These are phyloP conservation scores for Luidia sarsii DNA, from an alignment of 53 echinoderm and acorn worm species.

Conservation along the genomic window DNA sequence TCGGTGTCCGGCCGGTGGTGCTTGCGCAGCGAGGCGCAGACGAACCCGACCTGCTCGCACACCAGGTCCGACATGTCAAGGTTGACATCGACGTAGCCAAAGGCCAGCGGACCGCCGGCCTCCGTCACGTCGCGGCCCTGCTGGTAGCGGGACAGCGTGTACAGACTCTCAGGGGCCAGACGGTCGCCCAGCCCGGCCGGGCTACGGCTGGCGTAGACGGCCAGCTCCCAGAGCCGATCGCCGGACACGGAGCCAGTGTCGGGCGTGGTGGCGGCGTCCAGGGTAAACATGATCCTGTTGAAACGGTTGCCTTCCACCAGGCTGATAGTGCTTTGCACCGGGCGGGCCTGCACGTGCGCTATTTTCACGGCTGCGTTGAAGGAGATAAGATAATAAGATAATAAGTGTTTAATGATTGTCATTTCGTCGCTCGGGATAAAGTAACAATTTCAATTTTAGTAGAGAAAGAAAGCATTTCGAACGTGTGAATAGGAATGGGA, in stretches of 20 bases:
- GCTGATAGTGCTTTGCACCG: background rate
- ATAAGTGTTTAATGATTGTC: too few relatives aligned
- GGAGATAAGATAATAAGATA: background rate
- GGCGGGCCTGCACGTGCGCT: background rate
- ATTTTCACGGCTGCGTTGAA: constrained; percentile 28
- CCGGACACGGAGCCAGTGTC: constrained; percentile 78
- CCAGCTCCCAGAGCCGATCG: constrained; percentile 60
- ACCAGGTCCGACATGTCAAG: constrained; percentile 79
- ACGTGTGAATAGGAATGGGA: too few relatives aligned
- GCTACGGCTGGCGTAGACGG: constrained; percentile 64
- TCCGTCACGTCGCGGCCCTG: constrained; percentile 20
- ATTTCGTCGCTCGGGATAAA: too few relatives aligned
- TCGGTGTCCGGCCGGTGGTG: constrained; percentile 63
- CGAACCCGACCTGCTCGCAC: constrained; percentile 73
- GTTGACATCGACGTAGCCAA: constrained; percentile 75
- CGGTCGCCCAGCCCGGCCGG: constrained; percentile 46
- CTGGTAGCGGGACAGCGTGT: constrained; percentile 64
- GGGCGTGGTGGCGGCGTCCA: constrained; percentile 65
- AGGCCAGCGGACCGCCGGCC: constrained; percentile 53
- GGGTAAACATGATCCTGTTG: constrained; percentile 73
- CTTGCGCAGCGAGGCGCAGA: constrained; percentile 77
- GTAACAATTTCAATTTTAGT: too few relatives aligned
- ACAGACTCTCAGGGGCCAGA: constrained; percentile 8
- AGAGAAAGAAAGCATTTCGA: too few relatives aligned
- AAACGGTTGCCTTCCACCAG: constrained; percentile 61